Evolutionary conservation across 2,888 invertebrate genomes (phyloP), one percentile per base, ranked within the genome.

Genomic region (Chorisops tibialis): DNA sequence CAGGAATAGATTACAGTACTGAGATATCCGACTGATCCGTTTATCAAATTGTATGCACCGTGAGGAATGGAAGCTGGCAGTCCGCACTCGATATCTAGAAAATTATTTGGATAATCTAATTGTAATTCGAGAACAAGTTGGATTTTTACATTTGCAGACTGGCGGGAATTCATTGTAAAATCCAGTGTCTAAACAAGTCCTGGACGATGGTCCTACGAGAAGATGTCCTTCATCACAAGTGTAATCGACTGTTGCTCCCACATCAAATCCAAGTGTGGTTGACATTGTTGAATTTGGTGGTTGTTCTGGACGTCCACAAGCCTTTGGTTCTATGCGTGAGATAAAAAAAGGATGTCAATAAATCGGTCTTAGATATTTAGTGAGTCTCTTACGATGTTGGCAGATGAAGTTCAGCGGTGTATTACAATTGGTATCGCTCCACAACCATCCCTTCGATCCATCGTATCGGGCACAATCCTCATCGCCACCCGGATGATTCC

Each of bases 141-240:
- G 51, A 35, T 52, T 12, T 22, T 87, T 79, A 94, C 94, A 86
- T 85, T 93, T 91, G 77, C 95, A 95, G 45, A 93, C 92, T 0
- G 95, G 94, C 30, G 94, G 92, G 73, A 93, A 94, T 75, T 94
- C 94, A 69, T 93, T 92, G 74, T 93, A 95, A 79, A 95, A 95
- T 45, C 95, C 95, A 4, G 93, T 94, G 66, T 93, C 89, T 45
- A 93, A 82, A 68, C 95, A 95, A 18, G 89, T 89, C 70, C 95
- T 82, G 5, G 86, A 84, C 0, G 88, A 83, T 0, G 94, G 93
- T 2, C 95, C 94, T 30, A 95, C 91, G 3, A 94, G 82, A 48
- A 94, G 81, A 73, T 93, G 93, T 0, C 94, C 94, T 12, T 87
- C 85, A 71, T 91, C 91, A 71, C 95, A 95, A 30, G 85, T 80